A percentile compares a stretch with the other conserved stretches of the same genome.
phyloP scores from a whole-genome alignment of 2,797 vertebrate genomes.

The Oophaga sylvatica region DNA sequence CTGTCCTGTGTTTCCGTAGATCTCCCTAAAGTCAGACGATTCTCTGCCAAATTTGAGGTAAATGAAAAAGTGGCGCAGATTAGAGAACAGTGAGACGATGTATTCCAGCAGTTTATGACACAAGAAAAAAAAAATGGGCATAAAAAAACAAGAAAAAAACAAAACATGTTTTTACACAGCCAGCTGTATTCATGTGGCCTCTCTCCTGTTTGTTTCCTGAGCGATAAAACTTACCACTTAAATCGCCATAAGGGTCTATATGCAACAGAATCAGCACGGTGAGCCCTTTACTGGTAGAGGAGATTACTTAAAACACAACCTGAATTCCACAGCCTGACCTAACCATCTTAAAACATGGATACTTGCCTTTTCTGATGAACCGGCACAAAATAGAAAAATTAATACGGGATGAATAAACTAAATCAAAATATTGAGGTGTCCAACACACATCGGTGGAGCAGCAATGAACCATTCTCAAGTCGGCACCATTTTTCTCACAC shows the following conservation, averaged over 20 bases:
- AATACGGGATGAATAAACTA: constrained; percentile 68
- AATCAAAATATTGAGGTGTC: constrained; percentile 66
- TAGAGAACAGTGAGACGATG: constrained; percentile 24
- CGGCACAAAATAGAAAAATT: constrained; percentile 64
- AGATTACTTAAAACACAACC: constrained; percentile 17
- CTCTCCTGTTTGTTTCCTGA: constrained; percentile 25
- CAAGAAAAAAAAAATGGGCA: constrained; percentile 26
- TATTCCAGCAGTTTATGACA: constrained; percentile 48
- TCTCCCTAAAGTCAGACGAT: constrained; percentile 14
- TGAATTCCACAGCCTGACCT: constrained; percentile 11
- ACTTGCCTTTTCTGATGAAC: constrained; percentile 56
- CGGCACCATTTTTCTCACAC: constrained; percentile 44
- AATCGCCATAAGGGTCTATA: constrained; percentile 19
- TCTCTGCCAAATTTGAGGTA: neutral
- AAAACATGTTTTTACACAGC: constrained; percentile 51
- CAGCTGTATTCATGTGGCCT: constrained; percentile 53
- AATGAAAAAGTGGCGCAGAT: constrained; percentile 18
- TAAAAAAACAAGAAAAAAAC: constrained; percentile 33
- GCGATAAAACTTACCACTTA: constrained; percentile 25
- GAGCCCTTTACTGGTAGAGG: constrained; percentile 25
- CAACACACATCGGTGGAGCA: constrained; percentile 47
- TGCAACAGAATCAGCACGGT: neutral
- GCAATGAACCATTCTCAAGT: constrained; percentile 40
- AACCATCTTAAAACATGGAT: constrained; percentile 16
- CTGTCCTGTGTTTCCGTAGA: constrained; percentile 16